Percentiles rank a stretch among this genome's conserved stretches.
Conservation (phyloP, 2,797 vertebrate genomes). For the Betta splendens region DNA sequence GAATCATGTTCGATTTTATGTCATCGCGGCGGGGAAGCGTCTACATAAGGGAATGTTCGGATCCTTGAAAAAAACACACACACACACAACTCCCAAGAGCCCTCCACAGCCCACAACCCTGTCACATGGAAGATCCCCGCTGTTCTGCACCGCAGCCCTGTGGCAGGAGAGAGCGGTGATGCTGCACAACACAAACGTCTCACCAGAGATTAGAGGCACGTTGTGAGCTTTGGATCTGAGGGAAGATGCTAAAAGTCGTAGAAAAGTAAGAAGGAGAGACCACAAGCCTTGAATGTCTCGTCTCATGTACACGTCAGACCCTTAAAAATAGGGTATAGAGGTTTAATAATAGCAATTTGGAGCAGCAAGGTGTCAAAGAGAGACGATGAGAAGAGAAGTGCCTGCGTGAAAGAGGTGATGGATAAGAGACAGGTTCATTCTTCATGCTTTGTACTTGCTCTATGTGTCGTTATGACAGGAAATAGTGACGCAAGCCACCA, state of each 20-base stretch:
- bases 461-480: conserved; percentile 12
- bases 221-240: conserved; percentile 49
- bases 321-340: conserved; percentile 32
- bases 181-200: conserved; percentile 60
- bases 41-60: conserved; percentile 21
- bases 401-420: conserved; percentile 41
- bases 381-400: conserved; percentile 17
- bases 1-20: neutral
- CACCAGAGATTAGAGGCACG: conserved; percentile 58
- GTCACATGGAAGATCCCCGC: conserved; percentile 49
- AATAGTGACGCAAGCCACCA: conserved; percentile 11
- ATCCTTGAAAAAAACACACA: conserved; percentile 25
- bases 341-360: conserved; percentile 61
- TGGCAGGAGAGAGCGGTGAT: conserved; percentile 44
- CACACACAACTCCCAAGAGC: conserved; percentile 32
- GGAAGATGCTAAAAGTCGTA: conserved; percentile 30
- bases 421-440: conserved; percentile 29
- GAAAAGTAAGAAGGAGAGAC: conserved; percentile 28
- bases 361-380: conserved; percentile 33
- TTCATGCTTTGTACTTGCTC: conserved; percentile 32
- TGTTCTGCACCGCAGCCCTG: conserved; percentile 39
- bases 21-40: conserved; percentile 5
- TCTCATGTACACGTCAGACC: conserved; percentile 40
- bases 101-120: conserved; percentile 10
- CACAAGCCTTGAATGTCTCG: conserved; percentile 25